Conservation (phyloP, 2,888 invertebrate species). For the Pristionchus japonicus region DNA sequence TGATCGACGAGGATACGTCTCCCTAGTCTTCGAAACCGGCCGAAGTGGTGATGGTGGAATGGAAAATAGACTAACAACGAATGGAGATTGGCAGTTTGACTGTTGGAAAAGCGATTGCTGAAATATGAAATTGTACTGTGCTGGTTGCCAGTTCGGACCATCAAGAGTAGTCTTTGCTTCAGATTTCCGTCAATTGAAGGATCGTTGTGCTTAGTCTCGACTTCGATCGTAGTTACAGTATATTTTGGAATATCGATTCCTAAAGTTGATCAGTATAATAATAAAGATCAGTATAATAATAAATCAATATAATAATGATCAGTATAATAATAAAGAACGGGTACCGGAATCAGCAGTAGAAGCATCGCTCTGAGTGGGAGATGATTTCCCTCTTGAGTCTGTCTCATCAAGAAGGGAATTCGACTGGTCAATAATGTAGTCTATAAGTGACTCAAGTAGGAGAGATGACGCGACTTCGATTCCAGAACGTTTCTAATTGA, state of each 20-base stretch:
- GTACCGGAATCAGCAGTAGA: conserved; percentile 37
- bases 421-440: neutral
- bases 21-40: neutral
- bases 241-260: neutral
- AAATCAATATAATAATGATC: no score
- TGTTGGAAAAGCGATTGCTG: conserved; percentile 30
- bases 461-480: neutral
- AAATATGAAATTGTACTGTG: no score
- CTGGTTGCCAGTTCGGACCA: neutral
- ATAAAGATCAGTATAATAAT: neutral
- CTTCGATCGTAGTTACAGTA: neutral
- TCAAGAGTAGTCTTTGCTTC: neutral
- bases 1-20: neutral
- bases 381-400: neutral
- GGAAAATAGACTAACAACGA: neutral
- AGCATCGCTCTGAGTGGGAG: neutral
- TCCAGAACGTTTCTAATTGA: neutral
- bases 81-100: conserved; percentile 15
- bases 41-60: neutral
- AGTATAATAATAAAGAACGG: neutral
- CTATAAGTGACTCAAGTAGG: neutral
- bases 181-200: neutral
- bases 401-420: neutral
- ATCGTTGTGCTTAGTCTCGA: neutral
- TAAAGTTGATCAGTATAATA: neutral